These are phyloP conservation scores for Meloidogyne chitwoodi DNA, from an alignment of 1,140 invertebrate genomes.

Conservation along the genomic window DNA sequence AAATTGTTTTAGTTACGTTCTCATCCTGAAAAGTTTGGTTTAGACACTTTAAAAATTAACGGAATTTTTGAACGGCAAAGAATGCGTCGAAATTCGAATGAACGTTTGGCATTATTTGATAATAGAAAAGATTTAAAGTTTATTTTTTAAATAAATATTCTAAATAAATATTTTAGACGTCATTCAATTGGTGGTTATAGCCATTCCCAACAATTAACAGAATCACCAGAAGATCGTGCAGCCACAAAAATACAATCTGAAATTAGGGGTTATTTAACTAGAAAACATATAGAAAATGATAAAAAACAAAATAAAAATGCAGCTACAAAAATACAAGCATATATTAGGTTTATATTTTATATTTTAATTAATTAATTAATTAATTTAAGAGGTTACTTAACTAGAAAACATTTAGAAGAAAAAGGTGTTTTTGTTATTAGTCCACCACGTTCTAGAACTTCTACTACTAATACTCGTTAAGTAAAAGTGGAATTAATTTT, in stretches of 20 bases:
- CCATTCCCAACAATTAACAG: slow-evolving; percentile 35
- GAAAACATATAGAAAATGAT: slow-evolving; percentile 51
- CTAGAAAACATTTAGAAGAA: slow-evolving; percentile 53
- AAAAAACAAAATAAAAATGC: slow-evolving; percentile 51
- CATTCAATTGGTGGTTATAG: slow-evolving; percentile 56
- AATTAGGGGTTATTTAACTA: slow-evolving; percentile 53
- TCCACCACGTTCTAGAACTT: slow-evolving; percentile 47
- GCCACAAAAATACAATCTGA: slow-evolving; percentile 57
- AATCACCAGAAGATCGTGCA: slow-evolving; percentile 54
- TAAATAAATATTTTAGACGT: slow-evolving; percentile 39
- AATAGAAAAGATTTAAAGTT: slow-evolving; percentile 57
- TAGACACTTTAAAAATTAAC: slow-evolving; percentile 27
- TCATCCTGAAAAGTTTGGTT: slow-evolving; percentile 56
- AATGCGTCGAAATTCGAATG: slow-evolving; percentile 50
- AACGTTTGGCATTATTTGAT: slow-evolving; percentile 45
- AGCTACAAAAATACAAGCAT: slow-evolving; percentile 57
- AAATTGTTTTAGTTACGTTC: slow-evolving; percentile 45
- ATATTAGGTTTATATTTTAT: slow-evolving; percentile 42
- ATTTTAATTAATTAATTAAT: slow-evolving; percentile 1
- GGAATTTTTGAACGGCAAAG: not conserved
- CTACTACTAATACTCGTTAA: not conserved
- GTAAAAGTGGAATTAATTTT: not conserved
- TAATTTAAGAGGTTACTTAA: slow-evolving; percentile 52
- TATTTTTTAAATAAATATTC: not conserved
- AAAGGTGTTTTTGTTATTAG: slow-evolving; percentile 41